Conservation (phyloP, 1,140 invertebrate genomes). For the Euglossa dilemma region DNA sequence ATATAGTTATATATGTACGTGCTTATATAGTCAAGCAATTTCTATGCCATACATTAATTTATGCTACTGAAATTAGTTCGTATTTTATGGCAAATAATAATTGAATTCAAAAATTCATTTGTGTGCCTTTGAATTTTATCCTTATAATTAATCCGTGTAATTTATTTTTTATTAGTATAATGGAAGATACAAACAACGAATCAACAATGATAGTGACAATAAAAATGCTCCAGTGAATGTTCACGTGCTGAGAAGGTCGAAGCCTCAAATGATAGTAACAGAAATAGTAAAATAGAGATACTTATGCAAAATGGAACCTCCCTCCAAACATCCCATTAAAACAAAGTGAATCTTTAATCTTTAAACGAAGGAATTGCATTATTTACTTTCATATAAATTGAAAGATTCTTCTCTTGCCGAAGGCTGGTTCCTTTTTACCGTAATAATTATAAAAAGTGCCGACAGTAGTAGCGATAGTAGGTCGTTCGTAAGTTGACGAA, state of each 20-base stretch:
- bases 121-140: too few species aligned
- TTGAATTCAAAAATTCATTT: too few species aligned
- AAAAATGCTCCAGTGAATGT: slow-evolving; percentile 38
- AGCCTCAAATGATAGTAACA: slow-evolving; percentile 52
- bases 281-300: slow-evolving; percentile 29
- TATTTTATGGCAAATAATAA: too few species aligned
- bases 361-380: too few species aligned
- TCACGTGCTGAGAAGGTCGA: slow-evolving; percentile 55
- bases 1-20: too few species aligned
- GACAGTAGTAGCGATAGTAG: slow-evolving; percentile 60
- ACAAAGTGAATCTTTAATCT: neutral
- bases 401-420: neutral
- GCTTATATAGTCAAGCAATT: too few species aligned
- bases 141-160: too few species aligned
- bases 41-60: too few species aligned
- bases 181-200: slow-evolving; percentile 14
- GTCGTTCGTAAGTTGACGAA: slow-evolving; percentile 59
- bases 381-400: too few species aligned
- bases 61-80: too few species aligned
- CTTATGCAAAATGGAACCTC: slow-evolving; percentile 9
- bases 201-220: slow-evolving; percentile 20
- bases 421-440: neutral
- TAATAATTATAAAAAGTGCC: slow-evolving; percentile 22
- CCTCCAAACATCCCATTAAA: neutral
- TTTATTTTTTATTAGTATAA: neutral